Conservation (phyloP, 1,140 invertebrate species). For the Magallana gigas region DNA sequence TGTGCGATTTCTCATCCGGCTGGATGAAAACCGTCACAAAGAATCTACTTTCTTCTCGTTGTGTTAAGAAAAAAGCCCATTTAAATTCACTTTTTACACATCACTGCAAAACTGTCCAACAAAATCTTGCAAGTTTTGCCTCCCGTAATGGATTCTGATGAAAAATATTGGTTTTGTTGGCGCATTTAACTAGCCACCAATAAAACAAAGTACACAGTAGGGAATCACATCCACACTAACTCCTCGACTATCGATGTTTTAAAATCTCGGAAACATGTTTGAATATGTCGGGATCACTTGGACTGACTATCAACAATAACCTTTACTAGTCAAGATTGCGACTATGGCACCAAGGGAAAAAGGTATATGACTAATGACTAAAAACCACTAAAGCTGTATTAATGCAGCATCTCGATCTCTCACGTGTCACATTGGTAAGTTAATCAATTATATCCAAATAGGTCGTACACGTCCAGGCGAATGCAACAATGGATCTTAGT, state of each 20-base stretch:
- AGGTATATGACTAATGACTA: constrained; percentile 36
- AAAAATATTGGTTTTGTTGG: not conserved
- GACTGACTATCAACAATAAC: not conserved
- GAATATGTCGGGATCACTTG: constrained; percentile 12
- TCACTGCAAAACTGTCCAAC: not conserved
- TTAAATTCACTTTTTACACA: constrained; percentile 6
- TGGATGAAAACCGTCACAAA: not conserved
- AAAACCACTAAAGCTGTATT: not conserved
- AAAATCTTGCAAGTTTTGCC: not conserved
- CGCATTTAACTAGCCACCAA: constrained; percentile 8
- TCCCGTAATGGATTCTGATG: constrained; percentile 1
- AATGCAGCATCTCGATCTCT: not conserved
- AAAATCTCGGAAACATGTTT: constrained; percentile 11
- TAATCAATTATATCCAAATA: constrained; percentile 13
- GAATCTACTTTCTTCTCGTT: not conserved
- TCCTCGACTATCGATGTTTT: not conserved
- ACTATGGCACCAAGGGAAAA: constrained; percentile 16
- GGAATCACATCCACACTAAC: not conserved
- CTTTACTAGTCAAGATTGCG: constrained; percentile 5
- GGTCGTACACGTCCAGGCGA: constrained; percentile 30
- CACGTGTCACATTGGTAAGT: constrained; percentile 1
- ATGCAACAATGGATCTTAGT: constrained; percentile 24
- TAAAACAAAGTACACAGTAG: constrained; percentile 10
- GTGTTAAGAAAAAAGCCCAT: constrained; percentile 2
- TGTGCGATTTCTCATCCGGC: constrained; percentile 6